Evolutionary conservation across 1,140 invertebrate species (phyloP).

Genomic region (Pogonomyrmex barbatus): DNA sequence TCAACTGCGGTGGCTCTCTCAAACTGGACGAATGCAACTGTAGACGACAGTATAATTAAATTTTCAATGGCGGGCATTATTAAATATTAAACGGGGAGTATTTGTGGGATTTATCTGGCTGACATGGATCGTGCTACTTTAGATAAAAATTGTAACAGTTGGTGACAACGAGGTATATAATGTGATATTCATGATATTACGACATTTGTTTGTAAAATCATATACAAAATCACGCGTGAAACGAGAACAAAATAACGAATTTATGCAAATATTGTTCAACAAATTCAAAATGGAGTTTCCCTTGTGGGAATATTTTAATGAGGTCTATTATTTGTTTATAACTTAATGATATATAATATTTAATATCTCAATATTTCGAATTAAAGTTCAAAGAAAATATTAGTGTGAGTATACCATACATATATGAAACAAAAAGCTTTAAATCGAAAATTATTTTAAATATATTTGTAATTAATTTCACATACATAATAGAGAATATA

Average conservation of each 20-base stretch:
- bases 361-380: not conserved
- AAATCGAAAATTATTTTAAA: not conserved
- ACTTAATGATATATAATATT: not conserved
- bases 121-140: slow-evolving; percentile 42
- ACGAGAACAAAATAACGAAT: not conserved
- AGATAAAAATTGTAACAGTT: slow-evolving; percentile 42
- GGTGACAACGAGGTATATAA: slow-evolving; percentile 22
- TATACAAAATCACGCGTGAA: not conserved
- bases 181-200: not conserved
- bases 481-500: not conserved
- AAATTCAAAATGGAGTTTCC: not conserved
- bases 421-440: not conserved
- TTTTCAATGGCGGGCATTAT: slow-evolving; percentile 49
- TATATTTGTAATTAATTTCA: not conserved
- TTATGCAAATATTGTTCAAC: slow-evolving; percentile 9
- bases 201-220: slow-evolving; percentile 23
- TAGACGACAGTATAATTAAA: slow-evolving; percentile 60
- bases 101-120: slow-evolving; percentile 29
- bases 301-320: not conserved
- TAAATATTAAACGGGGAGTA: slow-evolving; percentile 54
- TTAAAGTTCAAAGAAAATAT: not conserved
- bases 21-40: slow-evolving; percentile 51
- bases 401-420: not conserved
- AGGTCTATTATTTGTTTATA: not conserved
- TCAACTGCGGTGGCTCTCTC: slow-evolving; percentile 14